Percentiles rank a stretch among this genome's conserved stretches.
phyloP scores from a whole-genome alignment of 2,113 vertebrate genomes.

The Bambusicola thoracicus region DNA sequence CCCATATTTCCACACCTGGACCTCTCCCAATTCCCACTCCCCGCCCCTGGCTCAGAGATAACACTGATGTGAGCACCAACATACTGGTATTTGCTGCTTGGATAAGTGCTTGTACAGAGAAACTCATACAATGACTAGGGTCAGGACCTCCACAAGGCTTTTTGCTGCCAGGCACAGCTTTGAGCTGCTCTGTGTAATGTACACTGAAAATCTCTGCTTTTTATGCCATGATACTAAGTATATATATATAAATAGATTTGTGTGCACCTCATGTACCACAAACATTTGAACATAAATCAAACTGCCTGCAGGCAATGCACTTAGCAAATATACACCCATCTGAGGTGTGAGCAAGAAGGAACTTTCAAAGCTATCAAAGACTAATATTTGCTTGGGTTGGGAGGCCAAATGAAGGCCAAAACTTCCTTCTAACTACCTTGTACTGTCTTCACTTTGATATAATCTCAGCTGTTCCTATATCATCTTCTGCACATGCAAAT shows the following conservation, averaged over 20 bases:
- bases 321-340: slow-evolving; percentile 11
- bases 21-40: not conserved
- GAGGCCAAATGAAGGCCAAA: not conserved
- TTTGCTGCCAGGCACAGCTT: slow-evolving; percentile 33
- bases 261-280: not conserved
- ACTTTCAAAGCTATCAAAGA: slow-evolving; percentile 38
- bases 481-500: slow-evolving; percentile 24
- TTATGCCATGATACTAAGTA: slow-evolving; percentile 28
- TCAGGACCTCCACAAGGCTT: not conserved
- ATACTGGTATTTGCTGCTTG: not conserved
- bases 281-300: slow-evolving; percentile 49
- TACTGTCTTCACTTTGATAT: slow-evolving; percentile 16
- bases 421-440: not conserved
- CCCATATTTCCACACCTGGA: not conserved
- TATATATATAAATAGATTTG: slow-evolving; percentile 29
- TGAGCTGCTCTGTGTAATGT: slow-evolving; percentile 9
- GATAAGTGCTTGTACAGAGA: not conserved
- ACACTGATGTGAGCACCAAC: not conserved
- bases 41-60: not conserved
- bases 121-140: not conserved
- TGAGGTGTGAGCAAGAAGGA: slow-evolving; percentile 27
- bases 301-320: not conserved
- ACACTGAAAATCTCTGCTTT: slow-evolving; percentile 11
- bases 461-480: slow-evolving; percentile 9
- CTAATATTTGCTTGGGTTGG: not conserved